Evolutionary conservation across 2,797 vertebrate species (phyloP), one percentile per base, ranked within the genome.

Genomic region (Thaleichthys pacificus): DNA sequence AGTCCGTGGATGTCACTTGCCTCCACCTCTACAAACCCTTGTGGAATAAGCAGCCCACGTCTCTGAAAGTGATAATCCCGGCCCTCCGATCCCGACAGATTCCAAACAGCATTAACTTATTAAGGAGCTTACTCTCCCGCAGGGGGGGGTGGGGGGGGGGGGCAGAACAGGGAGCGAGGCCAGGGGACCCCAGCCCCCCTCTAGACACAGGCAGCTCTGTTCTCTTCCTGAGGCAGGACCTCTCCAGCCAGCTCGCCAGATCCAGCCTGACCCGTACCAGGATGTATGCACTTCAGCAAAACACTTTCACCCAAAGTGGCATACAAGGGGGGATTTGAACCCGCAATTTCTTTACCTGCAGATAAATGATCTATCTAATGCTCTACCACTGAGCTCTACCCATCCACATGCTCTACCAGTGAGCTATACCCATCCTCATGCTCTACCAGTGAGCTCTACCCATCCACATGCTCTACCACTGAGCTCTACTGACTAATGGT

Each of bases 21-120:
- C 70, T 78, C 83, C 79, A 89, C 86, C 81, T 73, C 77, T 0
- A 74, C 4, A 85, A 78, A 86, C 86, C 81, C 83, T 32, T 6
- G 5, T 9, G n/a, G 22, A 24, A 15, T 58, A 17, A 70, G 69
- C 71, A 49, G 85, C 75, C 77, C 88, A 86, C 86, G 78, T 78
- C 69, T 66, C 70, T 68, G 78, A 87, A 87, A 12, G 83, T 88
- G 84, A 89, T 91, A 91, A 92, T 91, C 88, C 87, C 80, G 75
- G 80, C 77, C 80, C 77, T 80, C 84, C 86, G 86, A 90, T 87
- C 82, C 87, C 60, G 72, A 81, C 84, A 89, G 93, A 95, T 95
- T 94, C 95, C 94, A 91, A 87, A 84, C 88, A 81, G 93, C 93
- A 94, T 93, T 94, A 94, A 91, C 91, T 90, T 88, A 93, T 94